Evolutionary conservation across 2,113 vertebrate genomes (phyloP), one percentile per base, ranked within the genome.

Genomic region (Fulica atra): DNA sequence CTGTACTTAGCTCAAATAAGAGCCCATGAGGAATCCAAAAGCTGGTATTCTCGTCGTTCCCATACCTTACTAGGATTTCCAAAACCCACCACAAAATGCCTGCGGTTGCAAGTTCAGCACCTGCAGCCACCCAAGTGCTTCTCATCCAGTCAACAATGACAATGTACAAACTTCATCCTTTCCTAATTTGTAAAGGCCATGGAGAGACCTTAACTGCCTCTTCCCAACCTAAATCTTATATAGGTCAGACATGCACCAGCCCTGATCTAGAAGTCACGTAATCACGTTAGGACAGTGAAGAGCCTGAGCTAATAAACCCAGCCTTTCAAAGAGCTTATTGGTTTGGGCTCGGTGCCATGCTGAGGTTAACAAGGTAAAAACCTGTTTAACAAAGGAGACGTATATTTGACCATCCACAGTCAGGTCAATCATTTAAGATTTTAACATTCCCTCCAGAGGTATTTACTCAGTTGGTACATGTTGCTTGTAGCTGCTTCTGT

Each of bases 301-400:
- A 96, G 89, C 64, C 78, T 91, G 91, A 87, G 91, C 77, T 97
- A 96, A 97, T 94, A 95, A 91, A 91, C 81, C 46, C 4, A 6
- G 77, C 83, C 88, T 95, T 92, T 95, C 86, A 74, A 74, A 93
- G 91, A 95, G 91, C 89, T 96, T 95, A 95, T 96, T 93, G 94
- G 95, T 92, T 94, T 95, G 94, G 95, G 95, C 93, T 95, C 13
- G 1, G 89, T 87, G 93, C 91, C 95, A 97, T 33, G 73, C 91
- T 71, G 86, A 93, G 93, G 93, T 96, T 96, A 95, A 94, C 96
- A 94, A 96, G 93, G 88, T 92, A 95, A 95, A 96, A 96, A 94
- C 76, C 86, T n/a, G 11, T 72, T 93, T 95, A 89, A 85, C 86
- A 92, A 93, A 91, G 81, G 78, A 97, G 92, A 93, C 15, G 1